Conservation (phyloP, 2,888 invertebrate species). For the Aporophyla lueneburgensis region DNA sequence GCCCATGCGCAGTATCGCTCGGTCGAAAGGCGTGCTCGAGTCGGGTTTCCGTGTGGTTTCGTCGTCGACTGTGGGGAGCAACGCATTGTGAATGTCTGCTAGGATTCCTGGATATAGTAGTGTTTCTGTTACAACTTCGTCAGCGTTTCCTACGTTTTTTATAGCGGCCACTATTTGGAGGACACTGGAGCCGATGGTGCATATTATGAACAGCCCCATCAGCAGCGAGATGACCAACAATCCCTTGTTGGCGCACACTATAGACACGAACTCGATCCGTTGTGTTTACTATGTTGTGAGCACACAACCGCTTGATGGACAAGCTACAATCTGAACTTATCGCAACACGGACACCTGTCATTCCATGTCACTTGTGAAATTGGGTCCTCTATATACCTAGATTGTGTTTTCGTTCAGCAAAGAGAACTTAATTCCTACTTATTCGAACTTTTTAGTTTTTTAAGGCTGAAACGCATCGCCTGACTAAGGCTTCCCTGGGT, state of each 20-base stretch:
- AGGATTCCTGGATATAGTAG: background rate
- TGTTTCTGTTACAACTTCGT: background rate
- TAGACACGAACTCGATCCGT: slow-evolving; percentile 50
- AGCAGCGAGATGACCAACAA: slow-evolving; percentile 76
- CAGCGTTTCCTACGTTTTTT: background rate
- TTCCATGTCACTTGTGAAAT: slow-evolving; percentile 1
- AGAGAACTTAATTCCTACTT: background rate
- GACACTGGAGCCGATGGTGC: slow-evolving; percentile 71
- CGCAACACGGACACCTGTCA: slow-evolving; percentile 7
- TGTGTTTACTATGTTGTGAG: slow-evolving; percentile 34
- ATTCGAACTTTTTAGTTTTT: slow-evolving; percentile 4
- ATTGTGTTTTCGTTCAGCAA: background rate
- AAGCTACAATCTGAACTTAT: background rate
- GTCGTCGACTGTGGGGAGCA: background rate
- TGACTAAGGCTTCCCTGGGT: background rate
- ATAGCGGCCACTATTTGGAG: slow-evolving; percentile 72
- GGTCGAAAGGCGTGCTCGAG: background rate
- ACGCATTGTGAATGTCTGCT: background rate
- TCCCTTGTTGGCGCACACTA: slow-evolving; percentile 71
- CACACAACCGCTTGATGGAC: background rate
- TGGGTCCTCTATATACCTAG: background rate
- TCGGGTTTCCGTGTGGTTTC: background rate
- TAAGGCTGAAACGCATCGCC: background rate
- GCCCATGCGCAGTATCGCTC: background rate
- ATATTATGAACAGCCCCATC: slow-evolving; percentile 79